Base-by-base conservation (phyloP, 1,140 invertebrate species). In the Drosophila rufa region DNA sequence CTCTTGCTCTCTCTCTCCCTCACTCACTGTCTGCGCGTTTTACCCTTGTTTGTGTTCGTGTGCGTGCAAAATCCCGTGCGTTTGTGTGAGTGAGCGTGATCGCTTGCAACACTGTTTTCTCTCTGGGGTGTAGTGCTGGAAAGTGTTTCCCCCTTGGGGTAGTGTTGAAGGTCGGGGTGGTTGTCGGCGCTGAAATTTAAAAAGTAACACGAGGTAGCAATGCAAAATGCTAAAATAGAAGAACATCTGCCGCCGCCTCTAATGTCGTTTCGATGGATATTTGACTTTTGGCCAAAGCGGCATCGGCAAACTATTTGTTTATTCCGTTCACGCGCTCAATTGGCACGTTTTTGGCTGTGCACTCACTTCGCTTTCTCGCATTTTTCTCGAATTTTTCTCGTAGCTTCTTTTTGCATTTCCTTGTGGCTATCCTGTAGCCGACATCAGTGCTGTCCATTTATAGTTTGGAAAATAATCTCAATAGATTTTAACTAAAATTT, bases 191-290 rank as follows among this genome's bases (percentile, higher is more conserved):
- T 40, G 1, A 22, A 75, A 79, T 70, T 56, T 51, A 79, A 82
- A 71, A 45, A 45, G 57, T 61, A 46, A 58, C 15, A 5, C 15
- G 0, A 9, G 65, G 46, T 22, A 60, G 7, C 9, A 42, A 8
- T 40, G 11, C 2, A 11, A 19, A 40, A 27, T 27, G n/a, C 6
- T 40, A 38, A 58, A 45, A 38, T 56, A 70, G 47, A 42, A 48
- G 17, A 55, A 19, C 78, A 74, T 68, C 74, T 81, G 78, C 36
- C 19, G 47, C 42, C 25, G 36, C 36, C 53, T 46, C 51, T 87
- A 89, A 87, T 87, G 77, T 45, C 42, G 14, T 74, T 89, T 89
- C 89, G 69, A 87, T 89, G 59, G 68, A 80, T 87, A 87, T 83
- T 84, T 80, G 64, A 80, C 69, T 68, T 53, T 75, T 69, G 61